phyloP scores from a whole-genome alignment of 2,888 invertebrate species.

The Ephialtes manifestator region DNA sequence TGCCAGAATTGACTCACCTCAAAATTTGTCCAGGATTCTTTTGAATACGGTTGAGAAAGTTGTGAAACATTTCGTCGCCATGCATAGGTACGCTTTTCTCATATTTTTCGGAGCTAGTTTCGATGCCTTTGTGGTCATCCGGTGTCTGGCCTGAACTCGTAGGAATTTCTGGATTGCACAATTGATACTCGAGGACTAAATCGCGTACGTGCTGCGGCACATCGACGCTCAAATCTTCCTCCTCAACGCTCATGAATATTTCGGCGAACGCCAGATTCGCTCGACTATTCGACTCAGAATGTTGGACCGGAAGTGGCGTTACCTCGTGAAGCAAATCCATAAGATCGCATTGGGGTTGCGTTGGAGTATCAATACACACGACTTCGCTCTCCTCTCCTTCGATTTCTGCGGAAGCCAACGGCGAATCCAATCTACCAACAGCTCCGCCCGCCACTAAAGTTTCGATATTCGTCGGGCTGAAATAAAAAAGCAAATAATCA shows the following conservation, averaged over 20 bases:
- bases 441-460: constrained; percentile 86
- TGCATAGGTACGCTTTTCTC: constrained; percentile 93
- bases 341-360: constrained; percentile 90
- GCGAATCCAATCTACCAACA: constrained; percentile 87
- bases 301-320: constrained; percentile 86
- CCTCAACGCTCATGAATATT: constrained; percentile 89
- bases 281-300: constrained; percentile 75
- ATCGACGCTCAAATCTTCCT: constrained; percentile 87
- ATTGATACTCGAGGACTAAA: constrained; percentile 89
- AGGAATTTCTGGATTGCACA: constrained; percentile 81
- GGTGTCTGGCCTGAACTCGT: constrained; percentile 74
- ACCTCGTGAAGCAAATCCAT: constrained; percentile 91
- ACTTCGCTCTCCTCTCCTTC: constrained; percentile 93
- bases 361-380: constrained; percentile 92
- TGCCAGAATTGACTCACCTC: constrained; percentile 87
- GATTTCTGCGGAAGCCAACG: constrained; percentile 92
- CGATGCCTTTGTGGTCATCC: constrained; percentile 80
- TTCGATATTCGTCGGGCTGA: constrained; percentile 83
- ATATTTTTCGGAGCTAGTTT: constrained; percentile 89
- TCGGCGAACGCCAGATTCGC: constrained; percentile 85
- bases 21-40: constrained; percentile 93
- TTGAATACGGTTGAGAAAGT: constrained; percentile 91
- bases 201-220: constrained; percentile 89
- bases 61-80: constrained; percentile 94
- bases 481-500: constrained; percentile 39